Conservation (phyloP, 92 coral and sea anemone species). For the Nematostella vectensis region DNA sequence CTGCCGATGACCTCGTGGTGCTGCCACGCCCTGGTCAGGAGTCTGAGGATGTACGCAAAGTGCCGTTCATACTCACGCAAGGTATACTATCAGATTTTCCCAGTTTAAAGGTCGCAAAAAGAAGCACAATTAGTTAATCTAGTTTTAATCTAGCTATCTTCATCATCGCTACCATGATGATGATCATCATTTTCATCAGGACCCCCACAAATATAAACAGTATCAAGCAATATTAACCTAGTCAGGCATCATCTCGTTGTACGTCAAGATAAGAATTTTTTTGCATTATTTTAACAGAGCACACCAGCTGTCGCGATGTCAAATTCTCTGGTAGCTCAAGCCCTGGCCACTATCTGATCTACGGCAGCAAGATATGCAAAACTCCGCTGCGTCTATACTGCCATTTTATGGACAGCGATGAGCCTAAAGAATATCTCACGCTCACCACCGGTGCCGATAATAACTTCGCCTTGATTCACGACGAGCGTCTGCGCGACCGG, state of each 20-base stretch:
- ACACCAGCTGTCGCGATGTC: conserved; percentile 72
- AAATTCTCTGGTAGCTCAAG: conserved; percentile 56
- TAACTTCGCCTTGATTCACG: conserved; percentile 78
- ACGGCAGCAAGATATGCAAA: conserved; percentile 57
- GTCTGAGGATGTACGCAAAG: conserved; percentile 10
- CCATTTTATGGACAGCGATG: conserved; percentile 44
- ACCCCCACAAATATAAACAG: too few species aligned
- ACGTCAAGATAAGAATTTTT: too few species aligned
- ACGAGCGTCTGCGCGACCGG: conserved; percentile 62
- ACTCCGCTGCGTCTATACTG: conserved; percentile 85
- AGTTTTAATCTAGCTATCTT: not conserved
- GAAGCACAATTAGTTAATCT: not conserved
- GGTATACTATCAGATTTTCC: too few species aligned
- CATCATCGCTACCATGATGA: too few species aligned
- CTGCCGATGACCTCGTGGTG: conserved; percentile 56
- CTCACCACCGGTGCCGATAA: conserved; percentile 64
- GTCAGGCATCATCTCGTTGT: too few species aligned
- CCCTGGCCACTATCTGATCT: conserved; percentile 80
- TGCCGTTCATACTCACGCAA: conserved; percentile 31
- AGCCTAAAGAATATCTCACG: conserved; percentile 69
- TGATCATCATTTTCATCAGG: too few species aligned
- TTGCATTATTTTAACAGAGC: conserved; percentile 39
- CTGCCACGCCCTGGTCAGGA: conserved; percentile 27
- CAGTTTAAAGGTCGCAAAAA: not conserved
- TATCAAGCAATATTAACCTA: too few species aligned